Evolutionary conservation across 2,797 vertebrate species (phyloP).

Genomic region (Martes flavigula): DNA sequence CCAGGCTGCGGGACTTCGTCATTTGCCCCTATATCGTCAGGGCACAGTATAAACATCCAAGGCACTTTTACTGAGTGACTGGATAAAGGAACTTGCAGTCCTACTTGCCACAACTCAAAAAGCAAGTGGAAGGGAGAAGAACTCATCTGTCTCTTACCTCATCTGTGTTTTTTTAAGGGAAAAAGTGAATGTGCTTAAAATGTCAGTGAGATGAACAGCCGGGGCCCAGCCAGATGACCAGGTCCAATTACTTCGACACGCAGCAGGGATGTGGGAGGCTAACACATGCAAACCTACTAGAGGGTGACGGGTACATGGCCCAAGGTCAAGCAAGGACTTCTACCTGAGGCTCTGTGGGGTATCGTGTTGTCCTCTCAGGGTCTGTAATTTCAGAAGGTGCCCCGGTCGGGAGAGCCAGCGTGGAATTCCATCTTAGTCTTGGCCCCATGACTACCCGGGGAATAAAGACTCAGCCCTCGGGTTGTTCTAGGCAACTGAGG

Average conservation of each 20-base stretch:
- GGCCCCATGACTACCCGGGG: background rate
- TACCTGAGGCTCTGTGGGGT: background rate
- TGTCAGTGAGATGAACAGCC: background rate
- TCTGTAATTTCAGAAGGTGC: constrained; percentile 63
- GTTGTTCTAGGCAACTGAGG: background rate
- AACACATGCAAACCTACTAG: constrained; percentile 51
- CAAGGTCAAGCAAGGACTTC: constrained; percentile 58
- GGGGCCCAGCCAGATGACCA: background rate
- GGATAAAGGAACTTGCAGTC: background rate
- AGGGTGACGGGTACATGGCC: background rate
- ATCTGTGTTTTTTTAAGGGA: background rate
- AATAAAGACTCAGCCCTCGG: background rate
- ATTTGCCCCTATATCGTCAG: background rate
- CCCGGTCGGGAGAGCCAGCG: background rate
- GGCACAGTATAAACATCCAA: background rate
- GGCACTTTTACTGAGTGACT: background rate
- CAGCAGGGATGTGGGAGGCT: constrained; percentile 44
- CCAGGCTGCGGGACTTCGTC: background rate
- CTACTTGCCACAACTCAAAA: background rate
- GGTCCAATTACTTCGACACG: constrained; percentile 36
- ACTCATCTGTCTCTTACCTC: background rate
- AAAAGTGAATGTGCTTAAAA: constrained; percentile 31
- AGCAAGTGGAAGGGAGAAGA: background rate
- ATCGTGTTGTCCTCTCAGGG: background rate
- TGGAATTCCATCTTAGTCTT: constrained; percentile 49